Evolutionary conservation across 1,140 invertebrate species (phyloP), one percentile per base, ranked within the genome.

Genomic region (Gonatopus flavifemur): DNA sequence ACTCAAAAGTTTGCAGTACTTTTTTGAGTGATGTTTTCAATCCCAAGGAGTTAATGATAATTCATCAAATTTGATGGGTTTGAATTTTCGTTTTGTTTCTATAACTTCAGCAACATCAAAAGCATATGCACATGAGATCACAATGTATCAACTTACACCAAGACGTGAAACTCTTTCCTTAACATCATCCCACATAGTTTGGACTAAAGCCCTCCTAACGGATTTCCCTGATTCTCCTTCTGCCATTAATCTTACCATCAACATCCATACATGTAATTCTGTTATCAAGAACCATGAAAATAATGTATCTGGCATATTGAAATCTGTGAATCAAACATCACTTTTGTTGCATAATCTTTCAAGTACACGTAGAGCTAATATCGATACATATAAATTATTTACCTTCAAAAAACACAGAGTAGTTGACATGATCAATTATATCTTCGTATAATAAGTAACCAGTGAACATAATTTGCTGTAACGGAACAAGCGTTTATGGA

Each of bases 231-330:
- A 77, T 28, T 86, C 80, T 15, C 80, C 80, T 74, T 91, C 88
- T 19, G 86, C 84, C 88, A 92, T 92, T 5, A 85, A 81, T 33
- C 91, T 80, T 12, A 86, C 81, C 66, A 87, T 76, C 7, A 93
- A 57, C 78, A 94, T 83, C 92, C 92, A 94, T 1, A 93, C 81
- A 71, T 94, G 90, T 13, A 94, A 72, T 71, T 93, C 90, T 2
- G 88, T 91, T 2, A 93, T 75, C 2, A 86, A 66, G 71, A 91
- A 94, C 90, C 90, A 93, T 1, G 90, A 91, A 56, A 83, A 82
- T 68, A 91, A 91, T 24, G 89, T 90, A 58, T 94, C 90, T 16
- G 83, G 80, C 66, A 93, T 71, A 33, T 86, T 75, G 45, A 88
- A 85, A 64, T 84, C 83, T 80, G 78, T 60, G 77, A 87, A 83